Base-by-base conservation (phyloP, 1,140 invertebrate species). In the Sesamia nonagrioides region DNA sequence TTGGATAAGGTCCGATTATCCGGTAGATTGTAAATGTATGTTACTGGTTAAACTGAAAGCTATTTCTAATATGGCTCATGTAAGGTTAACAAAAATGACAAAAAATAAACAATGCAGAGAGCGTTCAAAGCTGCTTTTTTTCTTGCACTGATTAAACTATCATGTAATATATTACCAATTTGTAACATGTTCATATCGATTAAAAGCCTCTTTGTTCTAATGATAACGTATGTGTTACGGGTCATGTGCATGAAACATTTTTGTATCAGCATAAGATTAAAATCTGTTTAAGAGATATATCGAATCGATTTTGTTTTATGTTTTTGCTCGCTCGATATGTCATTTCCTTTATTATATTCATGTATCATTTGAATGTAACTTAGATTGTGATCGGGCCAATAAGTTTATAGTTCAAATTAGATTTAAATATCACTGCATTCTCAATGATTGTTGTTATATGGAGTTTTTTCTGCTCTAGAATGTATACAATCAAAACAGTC, bases 161-260 rank as follows among this genome's bases (percentile, higher is more conserved):
- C 27, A 27, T 27, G 27, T 56, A 60, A 72, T 18, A 56, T 56
- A 15, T 58, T 75, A 75, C 58, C 63, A 60, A 79, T 74, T 48
- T 82, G 66, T 79, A 66, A 68, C 37, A 73, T 60, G 45, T 56
- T 68, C 18, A 74, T 42, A 48, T 35, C 27, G 81, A 82, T 77
- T 79, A 82, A 79, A 79, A 79, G 71, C 60, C n/a, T 73, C 73
- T 72, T 82, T 82, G 81, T 82, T 82, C 56, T 42, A 27, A n/a
- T 56, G 81, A 82, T 82, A 79, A 79, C 54, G 27, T 27, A 61
- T 76, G 66, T 56, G 48, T 54, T 71, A 33, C n/a, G 21, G 60
- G 52, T 61, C 56, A 76, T 73, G 8, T 66, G 76, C 69, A 78
- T 73, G 74, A 71, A 81, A 77, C 35, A 68, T 77, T 58, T 71